Conservation (phyloP, 2,113 vertebrate genomes). For the Lepus timidus region DNA sequence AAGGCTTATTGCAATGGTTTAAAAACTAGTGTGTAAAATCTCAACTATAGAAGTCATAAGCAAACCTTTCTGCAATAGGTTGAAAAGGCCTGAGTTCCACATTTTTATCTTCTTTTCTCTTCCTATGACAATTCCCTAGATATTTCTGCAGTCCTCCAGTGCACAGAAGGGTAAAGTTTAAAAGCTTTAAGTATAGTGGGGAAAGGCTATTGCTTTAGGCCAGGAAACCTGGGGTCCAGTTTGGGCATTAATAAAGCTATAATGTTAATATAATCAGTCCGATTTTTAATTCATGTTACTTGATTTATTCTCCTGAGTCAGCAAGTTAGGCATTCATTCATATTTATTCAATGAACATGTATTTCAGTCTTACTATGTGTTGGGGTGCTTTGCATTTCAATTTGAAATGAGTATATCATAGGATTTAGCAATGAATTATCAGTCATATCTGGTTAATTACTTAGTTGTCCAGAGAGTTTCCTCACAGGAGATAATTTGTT, state of each 20-base stretch:
- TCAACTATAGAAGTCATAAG: background rate
- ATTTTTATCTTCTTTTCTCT: background rate
- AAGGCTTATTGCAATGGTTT: background rate
- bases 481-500: background rate
- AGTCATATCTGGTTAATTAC: background rate
- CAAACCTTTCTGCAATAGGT: background rate
- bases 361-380: background rate
- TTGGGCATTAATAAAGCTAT: background rate
- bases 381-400: background rate
- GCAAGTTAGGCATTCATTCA: background rate
- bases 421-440: background rate
- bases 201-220: background rate
- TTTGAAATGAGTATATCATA: background rate
- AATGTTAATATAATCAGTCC: background rate
- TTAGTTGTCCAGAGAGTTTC: background rate
- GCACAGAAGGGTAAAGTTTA: background rate
- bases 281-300: background rate
- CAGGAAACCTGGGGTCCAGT: background rate
- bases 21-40: background rate
- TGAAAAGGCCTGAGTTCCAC: background rate
- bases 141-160: background rate
- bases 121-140: background rate
- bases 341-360: background rate
- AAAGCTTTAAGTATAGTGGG: background rate
- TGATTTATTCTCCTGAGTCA: background rate